A percentile compares a stretch with the other conserved stretches of the same genome.
phyloP scores from a whole-genome alignment of 30 jellyfish, hydroid and myxozoan genomes.

The Clytia hemisphaerica region DNA sequence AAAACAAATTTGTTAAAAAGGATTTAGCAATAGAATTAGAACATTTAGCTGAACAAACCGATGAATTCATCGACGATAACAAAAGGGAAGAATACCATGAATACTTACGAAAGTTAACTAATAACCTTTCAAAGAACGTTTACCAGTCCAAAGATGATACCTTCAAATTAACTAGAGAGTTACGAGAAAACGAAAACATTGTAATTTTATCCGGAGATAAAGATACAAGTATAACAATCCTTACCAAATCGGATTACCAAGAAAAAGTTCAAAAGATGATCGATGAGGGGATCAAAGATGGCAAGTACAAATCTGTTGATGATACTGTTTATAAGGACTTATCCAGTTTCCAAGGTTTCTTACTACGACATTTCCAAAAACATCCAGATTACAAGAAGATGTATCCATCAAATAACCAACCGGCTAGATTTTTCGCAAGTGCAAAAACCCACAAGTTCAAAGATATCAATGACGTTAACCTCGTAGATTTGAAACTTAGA shows the following conservation, averaged over 20 bases:
- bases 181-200: too few relatives aligned
- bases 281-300: slow-evolving; percentile 21
- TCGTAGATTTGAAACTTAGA: too few relatives aligned
- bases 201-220: too few relatives aligned
- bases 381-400: slow-evolving; percentile 6
- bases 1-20: slow-evolving; percentile 9
- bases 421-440: too few relatives aligned
- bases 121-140: slow-evolving; percentile 19
- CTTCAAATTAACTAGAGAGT: background rate
- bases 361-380: background rate
- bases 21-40: slow-evolving; percentile 23
- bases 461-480: background rate
- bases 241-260: slow-evolving; percentile 14
- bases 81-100: slow-evolving; percentile 7
- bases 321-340: slow-evolving; percentile 12
- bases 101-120: slow-evolving; percentile 5
- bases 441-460: slow-evolving; percentile 5
- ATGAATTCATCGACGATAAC: background rate
- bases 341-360: background rate
- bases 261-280: slow-evolving; percentile 24
- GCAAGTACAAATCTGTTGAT: background rate
- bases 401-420: too few relatives aligned
- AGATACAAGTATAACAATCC: slow-evolving; percentile 13
- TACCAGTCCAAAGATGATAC: slow-evolving; percentile 13
- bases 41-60: slow-evolving; percentile 16